Base-by-base conservation (phyloP, 2,113 vertebrate species). In the Pelodiscus sinensis region DNA sequence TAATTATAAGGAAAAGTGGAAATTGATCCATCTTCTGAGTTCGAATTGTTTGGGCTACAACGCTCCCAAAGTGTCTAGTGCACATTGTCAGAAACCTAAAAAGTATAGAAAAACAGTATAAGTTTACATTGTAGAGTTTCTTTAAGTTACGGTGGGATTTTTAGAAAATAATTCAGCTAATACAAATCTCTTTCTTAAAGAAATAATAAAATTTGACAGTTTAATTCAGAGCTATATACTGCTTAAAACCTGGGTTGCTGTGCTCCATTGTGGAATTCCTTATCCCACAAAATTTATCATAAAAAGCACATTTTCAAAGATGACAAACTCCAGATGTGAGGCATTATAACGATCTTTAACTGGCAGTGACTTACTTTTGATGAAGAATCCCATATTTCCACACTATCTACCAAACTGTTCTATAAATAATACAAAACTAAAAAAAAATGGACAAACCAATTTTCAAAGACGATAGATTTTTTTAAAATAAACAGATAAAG, bases 21-120 rank as follows among this genome's bases (percentile, higher is more conserved):
- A 99, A 99, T 93, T 99, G 99, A 97, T 99, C 99, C 83, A 99
- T 99, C 97, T 99, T 99, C 98, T 99, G 99, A 78, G 99, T 99
- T 90, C 99, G 98, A 97, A 99, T 99, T 83, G 99, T 99, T 96
- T 99, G 99, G 87, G 99, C 98, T 94, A 99, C 99, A 89, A 99
- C 99, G 44, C 99, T 99, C 91, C 99, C 99, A 81, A 99, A 99
- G 96, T 99, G 99, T 96, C 99, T 98, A 29, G 99, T 99, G 94
- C 99, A 99, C 98, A 99, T 99, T 0, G 99, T 99, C 93, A 99
- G 99, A 98, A 99, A 98, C 97, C 99, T 99, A 96, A 4, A 85
- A 55, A 68, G 44, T 79, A 90, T 86, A 54, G 94, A 88, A 87
- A 90, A 58, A 29, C 82, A 94, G 88, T 93, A 52, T 89, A 1